These are phyloP conservation scores for Branchipolynoe longqiensis DNA, from an alignment of 2,888 invertebrate species.

Conservation along the genomic window DNA sequence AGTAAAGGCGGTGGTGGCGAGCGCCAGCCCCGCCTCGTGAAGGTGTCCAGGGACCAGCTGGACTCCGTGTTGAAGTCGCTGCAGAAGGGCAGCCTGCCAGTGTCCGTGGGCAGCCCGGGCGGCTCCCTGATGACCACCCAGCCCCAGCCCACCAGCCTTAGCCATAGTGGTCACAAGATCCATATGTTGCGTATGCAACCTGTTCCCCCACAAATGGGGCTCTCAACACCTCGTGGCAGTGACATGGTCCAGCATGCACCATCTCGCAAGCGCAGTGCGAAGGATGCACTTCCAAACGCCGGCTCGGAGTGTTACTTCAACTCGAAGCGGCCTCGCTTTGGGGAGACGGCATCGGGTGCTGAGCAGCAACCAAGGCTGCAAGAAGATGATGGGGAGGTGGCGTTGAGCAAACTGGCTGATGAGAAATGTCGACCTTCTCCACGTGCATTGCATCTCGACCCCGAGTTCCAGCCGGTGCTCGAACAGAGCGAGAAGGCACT, in stretches of 20 bases:
- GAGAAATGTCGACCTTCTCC: slow-evolving; percentile 67
- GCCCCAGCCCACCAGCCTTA: neutral
- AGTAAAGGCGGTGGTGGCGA: slow-evolving; percentile 13
- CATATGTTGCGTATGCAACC: neutral
- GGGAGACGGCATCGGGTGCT: neutral
- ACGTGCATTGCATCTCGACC: slow-evolving; percentile 71
- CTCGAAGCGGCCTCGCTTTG: slow-evolving; percentile 30
- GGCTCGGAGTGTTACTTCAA: slow-evolving; percentile 49
- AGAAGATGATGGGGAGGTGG: neutral
- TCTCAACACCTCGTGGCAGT: neutral
- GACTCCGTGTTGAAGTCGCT: slow-evolving; percentile 49
- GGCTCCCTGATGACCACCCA: neutral
- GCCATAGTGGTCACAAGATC: too few relatives aligned
- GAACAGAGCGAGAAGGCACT: slow-evolving; percentile 52
- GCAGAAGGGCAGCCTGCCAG: neutral
- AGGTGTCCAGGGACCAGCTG: slow-evolving; percentile 36
- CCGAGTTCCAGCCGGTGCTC: slow-evolving; percentile 70
- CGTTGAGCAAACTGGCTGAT: neutral
- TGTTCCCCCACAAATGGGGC: neutral
- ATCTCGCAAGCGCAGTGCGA: neutral
- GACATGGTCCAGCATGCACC: neutral
- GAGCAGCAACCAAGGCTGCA: neutral
- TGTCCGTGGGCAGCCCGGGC: too few relatives aligned
- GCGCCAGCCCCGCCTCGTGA: slow-evolving; percentile 30
- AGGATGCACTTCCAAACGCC: slow-evolving; percentile 6